Conservation (phyloP, 2,888 invertebrate genomes). For the Sympetrum striolatum region DNA sequence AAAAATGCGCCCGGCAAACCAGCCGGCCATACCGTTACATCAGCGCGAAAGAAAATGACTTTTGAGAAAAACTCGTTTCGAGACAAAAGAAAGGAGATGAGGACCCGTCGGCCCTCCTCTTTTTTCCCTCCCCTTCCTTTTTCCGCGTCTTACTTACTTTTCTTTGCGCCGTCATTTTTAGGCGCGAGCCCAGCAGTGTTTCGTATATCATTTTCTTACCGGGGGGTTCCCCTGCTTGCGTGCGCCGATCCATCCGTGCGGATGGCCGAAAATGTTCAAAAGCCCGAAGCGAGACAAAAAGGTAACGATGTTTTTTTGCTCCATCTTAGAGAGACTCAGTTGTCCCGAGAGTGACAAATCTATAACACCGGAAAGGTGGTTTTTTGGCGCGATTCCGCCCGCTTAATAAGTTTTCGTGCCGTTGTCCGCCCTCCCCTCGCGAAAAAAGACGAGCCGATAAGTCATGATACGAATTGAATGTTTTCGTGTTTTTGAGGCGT, state of each 20-base stretch:
- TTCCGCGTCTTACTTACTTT: not conserved
- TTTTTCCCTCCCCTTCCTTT: not conserved
- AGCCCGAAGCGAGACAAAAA: not conserved
- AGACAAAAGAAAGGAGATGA: conserved; percentile 23
- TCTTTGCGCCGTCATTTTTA: conserved; percentile 4
- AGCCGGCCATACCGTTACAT: not conserved
- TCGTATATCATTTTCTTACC: conserved; percentile 32
- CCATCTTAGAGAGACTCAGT: not conserved
- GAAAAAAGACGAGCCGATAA: not conserved
- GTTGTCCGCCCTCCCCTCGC: not conserved
- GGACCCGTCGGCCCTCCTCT: not conserved
- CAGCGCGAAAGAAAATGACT: conserved; percentile 19
- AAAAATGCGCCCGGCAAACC: conserved; percentile 29
- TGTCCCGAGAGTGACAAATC: not conserved
- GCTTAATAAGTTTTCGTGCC: not conserved
- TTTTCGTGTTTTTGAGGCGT: not conserved
- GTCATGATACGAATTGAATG: not conserved
- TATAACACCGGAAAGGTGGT: not conserved
- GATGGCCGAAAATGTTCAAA: too few species aligned
- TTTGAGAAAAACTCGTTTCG: conserved; percentile 20
- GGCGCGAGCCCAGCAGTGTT: conserved; percentile 2
- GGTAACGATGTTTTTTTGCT: not conserved
- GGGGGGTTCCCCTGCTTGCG: not conserved
- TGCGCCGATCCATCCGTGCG: not conserved
- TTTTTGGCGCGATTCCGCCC: not conserved